Conservation (phyloP, 2,888 invertebrate genomes). For the Drosophila multiciliata region DNA sequence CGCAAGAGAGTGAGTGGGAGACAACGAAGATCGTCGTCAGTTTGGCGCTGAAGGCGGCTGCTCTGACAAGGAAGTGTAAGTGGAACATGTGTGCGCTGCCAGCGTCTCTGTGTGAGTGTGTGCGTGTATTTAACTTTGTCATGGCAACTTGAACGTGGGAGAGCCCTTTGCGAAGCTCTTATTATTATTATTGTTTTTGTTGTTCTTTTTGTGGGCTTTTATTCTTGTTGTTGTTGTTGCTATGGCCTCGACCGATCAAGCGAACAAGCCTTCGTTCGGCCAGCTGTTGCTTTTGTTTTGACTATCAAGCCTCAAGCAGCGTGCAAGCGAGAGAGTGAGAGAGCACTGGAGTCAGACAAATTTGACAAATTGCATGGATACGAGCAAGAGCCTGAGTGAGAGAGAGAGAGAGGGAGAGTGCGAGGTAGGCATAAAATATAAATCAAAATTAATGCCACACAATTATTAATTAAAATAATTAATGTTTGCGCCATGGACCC, state of each 20-base stretch:
- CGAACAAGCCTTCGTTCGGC: constrained; percentile 46
- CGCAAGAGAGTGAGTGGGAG: constrained; percentile 36
- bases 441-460: constrained; percentile 77
- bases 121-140: constrained; percentile 50
- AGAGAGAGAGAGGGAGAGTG: background rate
- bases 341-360: constrained; percentile 4
- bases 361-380: constrained; percentile 16
- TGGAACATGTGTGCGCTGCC: constrained; percentile 56
- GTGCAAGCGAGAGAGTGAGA: constrained; percentile 8
- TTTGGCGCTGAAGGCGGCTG: constrained; percentile 29
- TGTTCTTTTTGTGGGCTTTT: constrained; percentile 29
- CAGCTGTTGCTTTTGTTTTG: constrained; percentile 63
- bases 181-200: constrained; percentile 39
- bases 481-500: constrained; percentile 47
- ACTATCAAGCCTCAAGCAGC: constrained; percentile 8
- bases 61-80: constrained; percentile 70
- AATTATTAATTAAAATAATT: constrained; percentile 81
- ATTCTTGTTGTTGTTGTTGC: constrained; percentile 36
- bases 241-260: constrained; percentile 71
- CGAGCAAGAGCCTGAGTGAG: background rate
- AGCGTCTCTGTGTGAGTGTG: constrained; percentile 9
- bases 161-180: constrained; percentile 66
- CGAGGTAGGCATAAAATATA: constrained; percentile 41
- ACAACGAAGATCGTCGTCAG: constrained; percentile 35
- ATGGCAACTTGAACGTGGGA: constrained; percentile 73